phyloP scores from a whole-genome alignment of 30 jellyfish, hydroid and myxozoan species.

The Hydra vulgaris region DNA sequence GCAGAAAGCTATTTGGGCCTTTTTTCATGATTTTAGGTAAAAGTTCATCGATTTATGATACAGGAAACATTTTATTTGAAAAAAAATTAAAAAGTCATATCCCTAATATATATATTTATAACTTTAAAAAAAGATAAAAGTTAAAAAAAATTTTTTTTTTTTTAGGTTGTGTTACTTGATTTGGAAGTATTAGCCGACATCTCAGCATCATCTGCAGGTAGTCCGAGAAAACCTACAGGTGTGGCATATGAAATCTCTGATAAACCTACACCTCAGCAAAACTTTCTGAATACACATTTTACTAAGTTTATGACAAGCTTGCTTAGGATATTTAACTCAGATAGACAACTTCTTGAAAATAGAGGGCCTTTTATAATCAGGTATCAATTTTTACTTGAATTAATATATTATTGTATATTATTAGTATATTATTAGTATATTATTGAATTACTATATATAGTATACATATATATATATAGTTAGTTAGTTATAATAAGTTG shows the following conservation, averaged over 20 bases:
- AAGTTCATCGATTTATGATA: no score
- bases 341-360: conserved; percentile 52
- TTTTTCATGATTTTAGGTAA: no score
- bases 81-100: no score
- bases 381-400: conserved; percentile 16
- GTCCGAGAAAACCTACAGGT: conserved; percentile 60
- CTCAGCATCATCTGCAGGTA: conserved; percentile 95
- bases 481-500: no score
- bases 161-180: conserved; percentile 82
- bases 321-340: conserved; percentile 56
- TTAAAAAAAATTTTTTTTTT: not conserved
- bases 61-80: no score
- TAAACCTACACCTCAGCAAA: conserved; percentile 50
- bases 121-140: no score
- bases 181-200: conserved; percentile 83
- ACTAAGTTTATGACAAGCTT: conserved; percentile 79
- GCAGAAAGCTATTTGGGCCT: no score
- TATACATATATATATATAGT: no score
- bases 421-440: no score
- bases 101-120: no score
- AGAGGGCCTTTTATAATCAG: conserved; percentile 79
- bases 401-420: not conserved
- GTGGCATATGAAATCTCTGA: conserved; percentile 40
- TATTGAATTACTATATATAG: no score
- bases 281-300: conserved; percentile 58